A percentile compares a stretch with the other conserved stretches of the same genome.
These are phyloP conservation scores for Ceratina australensis DNA, from an alignment of 1,140 invertebrate genomes.

Conservation along the genomic window DNA sequence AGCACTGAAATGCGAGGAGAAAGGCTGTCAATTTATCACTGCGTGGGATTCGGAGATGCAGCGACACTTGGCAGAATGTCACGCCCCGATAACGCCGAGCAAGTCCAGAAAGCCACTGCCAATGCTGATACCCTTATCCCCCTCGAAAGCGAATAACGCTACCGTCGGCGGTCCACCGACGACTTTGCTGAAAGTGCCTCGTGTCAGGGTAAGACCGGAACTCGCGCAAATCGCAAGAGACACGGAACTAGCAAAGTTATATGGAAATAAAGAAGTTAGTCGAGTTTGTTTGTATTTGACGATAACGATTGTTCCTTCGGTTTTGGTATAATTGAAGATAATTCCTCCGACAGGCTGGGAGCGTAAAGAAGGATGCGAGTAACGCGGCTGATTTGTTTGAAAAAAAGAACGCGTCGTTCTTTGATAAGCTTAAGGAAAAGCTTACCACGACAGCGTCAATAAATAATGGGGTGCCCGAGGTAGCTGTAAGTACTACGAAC, in stretches of 20 bases:
- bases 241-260: slow-evolving; percentile 79
- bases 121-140: slow-evolving; percentile 72
- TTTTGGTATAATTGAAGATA: not conserved
- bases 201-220: slow-evolving; percentile 73
- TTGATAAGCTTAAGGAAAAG: slow-evolving; percentile 89
- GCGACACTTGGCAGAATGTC: slow-evolving; percentile 73
- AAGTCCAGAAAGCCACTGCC: slow-evolving; percentile 72
- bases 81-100: slow-evolving; percentile 65
- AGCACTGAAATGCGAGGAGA: slow-evolving; percentile 75
- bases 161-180: slow-evolving; percentile 54
- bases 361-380: slow-evolving; percentile 70
- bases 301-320: not conserved
- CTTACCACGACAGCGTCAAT: slow-evolving; percentile 78
- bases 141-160: slow-evolving; percentile 49
- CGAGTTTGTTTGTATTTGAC: not conserved
- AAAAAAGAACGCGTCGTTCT: slow-evolving; percentile 89
- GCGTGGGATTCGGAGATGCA: slow-evolving; percentile 80
- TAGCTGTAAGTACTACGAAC: slow-evolving; percentile 73
- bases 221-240: slow-evolving; percentile 80
- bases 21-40: slow-evolving; percentile 80
- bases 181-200: slow-evolving; percentile 71
- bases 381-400: slow-evolving; percentile 77
- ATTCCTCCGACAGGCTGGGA: slow-evolving; percentile 47
- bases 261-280: slow-evolving; percentile 75
- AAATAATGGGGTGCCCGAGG: slow-evolving; percentile 77